Conservation (phyloP, 2,797 vertebrate species). For the Phataginus tricuspis region DNA sequence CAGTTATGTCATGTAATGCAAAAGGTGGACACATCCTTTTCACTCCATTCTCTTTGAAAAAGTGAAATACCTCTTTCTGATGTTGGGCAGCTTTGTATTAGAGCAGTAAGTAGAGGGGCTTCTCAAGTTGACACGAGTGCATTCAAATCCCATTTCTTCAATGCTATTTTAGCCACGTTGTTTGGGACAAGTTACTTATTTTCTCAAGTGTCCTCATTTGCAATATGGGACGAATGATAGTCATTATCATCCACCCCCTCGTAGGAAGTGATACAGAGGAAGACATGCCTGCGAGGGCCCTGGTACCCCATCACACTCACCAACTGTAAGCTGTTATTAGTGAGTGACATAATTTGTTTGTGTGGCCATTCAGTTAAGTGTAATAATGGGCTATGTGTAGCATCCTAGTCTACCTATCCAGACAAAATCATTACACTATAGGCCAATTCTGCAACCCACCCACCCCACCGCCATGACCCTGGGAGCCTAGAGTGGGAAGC, state of each 20-base stretch:
- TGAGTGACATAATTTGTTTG: conserved; percentile 8
- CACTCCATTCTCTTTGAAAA: not conserved
- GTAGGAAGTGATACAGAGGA: not conserved
- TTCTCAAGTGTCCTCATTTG: conserved; percentile 39
- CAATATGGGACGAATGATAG: not conserved
- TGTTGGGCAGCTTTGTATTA: not conserved
- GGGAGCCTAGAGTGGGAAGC: not conserved
- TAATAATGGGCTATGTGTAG: not conserved
- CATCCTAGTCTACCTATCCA: not conserved
- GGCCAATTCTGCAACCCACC: not conserved
- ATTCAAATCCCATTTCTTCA: conserved; percentile 14
- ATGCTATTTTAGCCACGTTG: not conserved
- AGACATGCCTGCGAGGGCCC: not conserved
- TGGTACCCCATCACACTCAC: not conserved
- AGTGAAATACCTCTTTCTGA: not conserved
- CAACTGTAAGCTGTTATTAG: conserved; percentile 3
- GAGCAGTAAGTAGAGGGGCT: not conserved
- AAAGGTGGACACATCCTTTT: not conserved
- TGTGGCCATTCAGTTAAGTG: not conserved
- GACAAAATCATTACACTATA: not conserved
- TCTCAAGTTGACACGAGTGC: not conserved
- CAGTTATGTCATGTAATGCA: not conserved
- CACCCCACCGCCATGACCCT: no score
- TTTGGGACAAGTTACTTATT: conserved; percentile 29
- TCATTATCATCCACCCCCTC: not conserved